These are phyloP conservation scores for Conomelus anceps DNA, from an alignment of 2,888 invertebrate species.

Conservation along the genomic window DNA sequence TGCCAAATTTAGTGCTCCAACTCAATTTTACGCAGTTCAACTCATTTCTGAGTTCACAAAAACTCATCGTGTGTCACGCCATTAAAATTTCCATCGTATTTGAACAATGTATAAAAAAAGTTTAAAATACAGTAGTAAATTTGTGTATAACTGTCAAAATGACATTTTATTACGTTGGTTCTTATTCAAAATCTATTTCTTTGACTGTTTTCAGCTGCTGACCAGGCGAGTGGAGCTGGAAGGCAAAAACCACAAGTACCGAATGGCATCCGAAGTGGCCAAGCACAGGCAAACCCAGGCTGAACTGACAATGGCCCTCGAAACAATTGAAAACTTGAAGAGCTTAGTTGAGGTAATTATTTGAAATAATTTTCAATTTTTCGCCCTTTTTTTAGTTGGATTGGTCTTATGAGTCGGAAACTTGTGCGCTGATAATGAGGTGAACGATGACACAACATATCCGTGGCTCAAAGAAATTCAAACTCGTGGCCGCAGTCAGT, in stretches of 20 bases:
- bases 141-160: not conserved
- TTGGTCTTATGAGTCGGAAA: too few species aligned
- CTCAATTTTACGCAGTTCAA: too few species aligned
- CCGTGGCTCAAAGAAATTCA: too few species aligned
- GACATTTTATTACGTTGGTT: not conserved
- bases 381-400: not conserved
- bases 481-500: too few species aligned
- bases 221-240: slow-evolving; percentile 65
- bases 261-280: slow-evolving; percentile 58
- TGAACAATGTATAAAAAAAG: too few species aligned
- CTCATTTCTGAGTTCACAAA: too few species aligned
- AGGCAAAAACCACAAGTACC: slow-evolving; percentile 64
- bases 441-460: too few species aligned
- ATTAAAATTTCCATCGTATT: too few species aligned
- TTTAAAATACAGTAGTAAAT: not conserved
- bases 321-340: slow-evolving; percentile 55
- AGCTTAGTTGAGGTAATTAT: slow-evolving; percentile 52
- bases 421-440: too few species aligned
- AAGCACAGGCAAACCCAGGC: slow-evolving; percentile 64
- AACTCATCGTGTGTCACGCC: not conserved
- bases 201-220: slow-evolving; percentile 43
- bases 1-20: too few species aligned
- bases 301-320: slow-evolving; percentile 56
- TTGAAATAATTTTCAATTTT: not conserved
- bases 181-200: not conserved